These are phyloP conservation scores for Danaus plexippus DNA, from an alignment of 1,140 invertebrate genomes.

Conservation along the genomic window DNA sequence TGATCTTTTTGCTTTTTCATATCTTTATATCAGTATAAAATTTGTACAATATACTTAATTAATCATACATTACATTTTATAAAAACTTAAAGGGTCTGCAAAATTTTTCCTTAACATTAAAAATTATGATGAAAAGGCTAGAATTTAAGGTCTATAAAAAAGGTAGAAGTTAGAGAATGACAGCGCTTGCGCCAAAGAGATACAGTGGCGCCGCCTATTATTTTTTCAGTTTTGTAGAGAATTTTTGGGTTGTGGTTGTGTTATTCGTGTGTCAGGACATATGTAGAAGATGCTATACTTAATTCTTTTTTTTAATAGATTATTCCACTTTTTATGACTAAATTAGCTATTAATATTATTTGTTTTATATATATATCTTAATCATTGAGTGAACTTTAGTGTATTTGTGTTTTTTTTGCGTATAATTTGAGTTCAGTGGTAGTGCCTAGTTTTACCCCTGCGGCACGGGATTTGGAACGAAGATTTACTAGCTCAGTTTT, in stretches of 20 bases:
- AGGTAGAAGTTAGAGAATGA: slow-evolving; percentile 23
- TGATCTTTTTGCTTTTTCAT: too few relatives aligned
- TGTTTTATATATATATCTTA: slow-evolving; percentile 24
- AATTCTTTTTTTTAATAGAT: slow-evolving; percentile 43
- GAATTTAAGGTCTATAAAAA: too few relatives aligned
- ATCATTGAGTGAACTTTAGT: slow-evolving; percentile 39
- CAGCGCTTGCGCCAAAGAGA: slow-evolving; percentile 49
- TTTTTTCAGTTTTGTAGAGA: slow-evolving; percentile 61
- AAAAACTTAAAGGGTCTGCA: background rate
- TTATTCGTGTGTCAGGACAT: slow-evolving; percentile 35
- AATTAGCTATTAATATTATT: slow-evolving; percentile 48
- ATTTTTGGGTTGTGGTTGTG: slow-evolving; percentile 50
- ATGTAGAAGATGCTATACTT: slow-evolving; percentile 54
- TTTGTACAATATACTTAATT: background rate
- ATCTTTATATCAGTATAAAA: too few relatives aligned
- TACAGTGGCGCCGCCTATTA: slow-evolving; percentile 37
- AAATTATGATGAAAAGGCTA: too few relatives aligned
- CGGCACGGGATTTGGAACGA: slow-evolving; percentile 33
- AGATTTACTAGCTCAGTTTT: slow-evolving; percentile 12
- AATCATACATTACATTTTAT: slow-evolving; percentile 7
- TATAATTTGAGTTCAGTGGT: slow-evolving; percentile 54
- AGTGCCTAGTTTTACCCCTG: slow-evolving; percentile 57
- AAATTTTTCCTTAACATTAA: background rate
- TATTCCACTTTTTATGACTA: slow-evolving; percentile 55
- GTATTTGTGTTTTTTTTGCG: slow-evolving; percentile 45